Conservation (phyloP, 2,888 invertebrate genomes). For the Drosophila engyochracea region DNA sequence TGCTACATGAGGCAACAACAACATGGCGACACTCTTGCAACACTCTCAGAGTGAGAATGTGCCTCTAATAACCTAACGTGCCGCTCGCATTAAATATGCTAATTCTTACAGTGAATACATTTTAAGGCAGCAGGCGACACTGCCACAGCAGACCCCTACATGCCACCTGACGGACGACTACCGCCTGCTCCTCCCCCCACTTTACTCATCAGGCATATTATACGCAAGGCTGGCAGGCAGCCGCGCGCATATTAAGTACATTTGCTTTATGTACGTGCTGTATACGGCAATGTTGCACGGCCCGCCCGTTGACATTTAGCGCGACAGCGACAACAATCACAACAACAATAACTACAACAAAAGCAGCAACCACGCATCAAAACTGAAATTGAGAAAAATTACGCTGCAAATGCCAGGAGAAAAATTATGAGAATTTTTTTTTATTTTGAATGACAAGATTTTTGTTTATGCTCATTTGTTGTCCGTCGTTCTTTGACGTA, state of each 20-base stretch:
- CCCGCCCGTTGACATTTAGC: slow-evolving; percentile 77
- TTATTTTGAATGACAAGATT: slow-evolving; percentile 65
- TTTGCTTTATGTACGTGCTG: slow-evolving; percentile 63
- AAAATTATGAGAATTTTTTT: slow-evolving; percentile 68
- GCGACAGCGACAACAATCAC: slow-evolving; percentile 42
- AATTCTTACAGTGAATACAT: slow-evolving; percentile 81
- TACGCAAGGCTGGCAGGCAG: slow-evolving; percentile 69
- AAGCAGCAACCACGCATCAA: slow-evolving; percentile 24
- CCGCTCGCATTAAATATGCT: slow-evolving; percentile 81
- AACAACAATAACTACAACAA: slow-evolving; percentile 19
- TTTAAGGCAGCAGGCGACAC: slow-evolving; percentile 59
- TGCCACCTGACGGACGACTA: slow-evolving; percentile 49
- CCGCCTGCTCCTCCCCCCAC: background rate
- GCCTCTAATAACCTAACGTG: slow-evolving; percentile 81
- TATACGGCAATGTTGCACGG: slow-evolving; percentile 65
- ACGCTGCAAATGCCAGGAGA: slow-evolving; percentile 69
- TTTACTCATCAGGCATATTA: slow-evolving; percentile 70
- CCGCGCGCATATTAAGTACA: slow-evolving; percentile 76
- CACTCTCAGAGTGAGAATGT: slow-evolving; percentile 67
- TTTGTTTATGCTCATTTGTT: slow-evolving; percentile 71
- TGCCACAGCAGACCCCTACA: slow-evolving; percentile 24
- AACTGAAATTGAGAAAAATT: slow-evolving; percentile 76
- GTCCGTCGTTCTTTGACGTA: slow-evolving; percentile 30
- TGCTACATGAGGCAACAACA: slow-evolving; percentile 63
- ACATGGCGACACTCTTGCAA: slow-evolving; percentile 30